Evolutionary conservation across 2,888 invertebrate species (phyloP).

Genomic region (Noctua janthe): DNA sequence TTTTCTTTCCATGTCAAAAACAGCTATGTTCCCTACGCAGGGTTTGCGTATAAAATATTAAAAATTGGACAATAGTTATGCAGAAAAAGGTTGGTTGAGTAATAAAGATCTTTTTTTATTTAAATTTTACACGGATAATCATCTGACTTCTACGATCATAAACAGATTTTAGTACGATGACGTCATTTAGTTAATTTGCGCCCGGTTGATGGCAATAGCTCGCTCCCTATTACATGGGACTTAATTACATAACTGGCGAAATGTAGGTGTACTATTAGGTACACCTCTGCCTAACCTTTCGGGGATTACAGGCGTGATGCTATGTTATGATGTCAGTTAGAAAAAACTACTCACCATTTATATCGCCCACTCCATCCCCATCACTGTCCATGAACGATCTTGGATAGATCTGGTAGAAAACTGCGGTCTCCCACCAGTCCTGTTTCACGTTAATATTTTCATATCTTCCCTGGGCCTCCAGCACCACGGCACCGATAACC

Average conservation of each 20-base stretch:
- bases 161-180: neutral
- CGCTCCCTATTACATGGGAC: no score
- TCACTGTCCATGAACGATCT: constrained; percentile 95
- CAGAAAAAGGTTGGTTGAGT: neutral
- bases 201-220: no score
- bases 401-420: constrained; percentile 95
- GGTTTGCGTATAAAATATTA: no score
- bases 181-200: no score
- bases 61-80: neutral
- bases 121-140: neutral
- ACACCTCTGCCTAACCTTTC: no score
- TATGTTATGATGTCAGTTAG: neutral
- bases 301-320: no score
- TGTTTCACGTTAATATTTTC: constrained; percentile 76
- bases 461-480: constrained; percentile 69
- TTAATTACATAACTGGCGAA: no score
- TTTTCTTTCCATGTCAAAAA: no score
- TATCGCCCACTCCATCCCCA: constrained; percentile 93
- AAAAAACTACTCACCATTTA: constrained; percentile 82
- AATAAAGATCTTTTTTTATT: no score
- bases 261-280: no score
- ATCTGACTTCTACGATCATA: neutral
- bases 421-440: constrained; percentile 95
- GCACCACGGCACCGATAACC: constrained; percentile 64
- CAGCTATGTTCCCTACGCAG: no score